phyloP scores from a whole-genome alignment of 2,113 vertebrate species.

The Reinhardtius hippoglossoides region DNA sequence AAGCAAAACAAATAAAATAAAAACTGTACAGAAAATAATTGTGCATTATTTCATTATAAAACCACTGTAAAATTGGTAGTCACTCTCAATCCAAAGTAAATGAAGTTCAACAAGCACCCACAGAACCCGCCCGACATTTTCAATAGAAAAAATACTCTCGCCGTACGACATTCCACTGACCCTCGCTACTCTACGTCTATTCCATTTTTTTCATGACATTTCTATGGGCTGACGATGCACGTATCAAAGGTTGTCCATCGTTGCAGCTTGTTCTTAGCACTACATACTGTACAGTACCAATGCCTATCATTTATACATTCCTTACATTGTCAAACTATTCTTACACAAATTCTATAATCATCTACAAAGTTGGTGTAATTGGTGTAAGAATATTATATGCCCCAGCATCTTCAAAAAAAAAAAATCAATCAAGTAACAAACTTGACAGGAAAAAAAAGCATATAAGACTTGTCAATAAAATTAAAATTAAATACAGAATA shows the following conservation, averaged over 20 bases:
- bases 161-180: constrained; percentile 61
- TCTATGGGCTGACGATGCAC: constrained; percentile 58
- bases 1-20: constrained; percentile 16
- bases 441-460: constrained; percentile 53
- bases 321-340: constrained; percentile 65
- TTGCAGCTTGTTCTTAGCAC: constrained; percentile 59
- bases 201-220: constrained; percentile 41
- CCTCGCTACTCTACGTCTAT: constrained; percentile 67
- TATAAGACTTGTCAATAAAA: constrained; percentile 75
- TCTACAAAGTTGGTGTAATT: constrained; percentile 54
- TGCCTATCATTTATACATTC: constrained; percentile 68
- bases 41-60: constrained; percentile 68
- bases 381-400: constrained; percentile 62
- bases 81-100: constrained; percentile 39
- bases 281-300: constrained; percentile 71
- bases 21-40: constrained; percentile 57
- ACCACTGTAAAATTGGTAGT: constrained; percentile 47
- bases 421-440: constrained; percentile 45
- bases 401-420: constrained; percentile 45
- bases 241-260: constrained; percentile 55
- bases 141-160: constrained; percentile 56
- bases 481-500: constrained; percentile 78
- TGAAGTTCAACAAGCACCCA: constrained; percentile 53
- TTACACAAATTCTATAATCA: constrained; percentile 58
- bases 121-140: constrained; percentile 42